Evolutionary conservation across 2,888 invertebrate species (phyloP), one percentile per base, ranked within the genome.

Genomic region (Hydropsyche betteni): DNA sequence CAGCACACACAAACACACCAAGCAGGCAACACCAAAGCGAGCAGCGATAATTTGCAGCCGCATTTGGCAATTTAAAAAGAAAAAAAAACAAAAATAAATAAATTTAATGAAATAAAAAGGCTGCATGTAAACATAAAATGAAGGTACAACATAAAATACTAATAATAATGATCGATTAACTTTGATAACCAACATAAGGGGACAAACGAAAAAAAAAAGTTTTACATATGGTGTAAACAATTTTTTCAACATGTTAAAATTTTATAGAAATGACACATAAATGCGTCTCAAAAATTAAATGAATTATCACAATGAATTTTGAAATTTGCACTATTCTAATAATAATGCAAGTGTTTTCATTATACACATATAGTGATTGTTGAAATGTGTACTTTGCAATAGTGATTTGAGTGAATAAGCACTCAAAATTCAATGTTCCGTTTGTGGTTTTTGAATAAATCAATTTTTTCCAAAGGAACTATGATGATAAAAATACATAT

Each of bases 1-100:
- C 34, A 58, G 72, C 72, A 72, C 72, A 72, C 72, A 72, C 70
- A 72, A 58, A 72, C 72, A 72, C 72, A 72, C 38, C 72, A 72
- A 71, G 52, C 33, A 55, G 55, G 72, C 55, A 55, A 72, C 55
- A 55, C 55, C 72, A 34, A 72, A 72, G 72, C 72, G 72, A 72
- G 72, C 72, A 72, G 61, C 61, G 72, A 33, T 72, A 58, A 72
- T 72, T 72, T 72, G 55, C 72, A 72, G 72, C 72, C 72, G 72
- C 61, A 38, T 72, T 44, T 36, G 70, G 70, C 70, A 70, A 61
- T 55, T 36, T 58, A 72, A 70, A 70, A 14, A 24, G 34, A 72
- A 24, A 72, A 58, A 72, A 72, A 38, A 72, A 72, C 2, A 34
- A 6, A 36, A 34, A 34, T 5, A n/a, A 55, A 36, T 36, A 55